Percentiles rank a stretch among this genome's conserved stretches.
phyloP scores from a whole-genome alignment of 2,797 vertebrate species.

The Eulemur rubriventer region DNA sequence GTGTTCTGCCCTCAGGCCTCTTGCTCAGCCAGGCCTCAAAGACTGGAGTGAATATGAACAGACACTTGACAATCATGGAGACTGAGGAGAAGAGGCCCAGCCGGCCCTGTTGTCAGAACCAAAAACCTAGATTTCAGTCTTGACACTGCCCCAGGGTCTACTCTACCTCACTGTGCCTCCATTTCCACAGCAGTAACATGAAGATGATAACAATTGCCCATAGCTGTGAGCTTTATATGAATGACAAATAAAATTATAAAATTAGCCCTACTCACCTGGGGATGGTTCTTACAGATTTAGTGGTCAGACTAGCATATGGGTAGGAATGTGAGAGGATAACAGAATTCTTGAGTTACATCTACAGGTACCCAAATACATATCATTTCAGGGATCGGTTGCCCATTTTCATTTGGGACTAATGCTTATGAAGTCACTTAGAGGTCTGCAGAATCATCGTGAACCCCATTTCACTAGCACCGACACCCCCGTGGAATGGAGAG shows the following conservation, averaged over 20 bases:
- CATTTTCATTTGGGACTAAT: background rate
- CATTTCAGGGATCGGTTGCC: background rate
- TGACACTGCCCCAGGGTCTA: background rate
- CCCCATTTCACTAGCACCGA: background rate
- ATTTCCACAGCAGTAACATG: background rate
- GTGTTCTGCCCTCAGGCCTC: background rate
- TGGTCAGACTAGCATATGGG: background rate
- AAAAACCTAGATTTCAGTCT: background rate
- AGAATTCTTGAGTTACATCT: background rate
- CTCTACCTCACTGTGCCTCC: background rate
- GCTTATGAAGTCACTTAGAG: background rate
- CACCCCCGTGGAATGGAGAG: rapidly evolving
- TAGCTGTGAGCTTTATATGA: background rate
- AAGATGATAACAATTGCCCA: background rate
- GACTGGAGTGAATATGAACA: background rate
- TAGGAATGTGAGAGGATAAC: too few species aligned
- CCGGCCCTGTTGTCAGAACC: background rate
- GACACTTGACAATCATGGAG: background rate
- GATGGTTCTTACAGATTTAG: too few species aligned
- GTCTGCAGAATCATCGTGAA: background rate
- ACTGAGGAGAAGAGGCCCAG: background rate
- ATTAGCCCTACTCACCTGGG: background rate
- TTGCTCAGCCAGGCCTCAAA: background rate
- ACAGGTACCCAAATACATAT: background rate
- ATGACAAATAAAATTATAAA: too few species aligned